Evolutionary conservation across 2,113 vertebrate genomes (phyloP).

Genomic region (Lophochroa leadbeateri): DNA sequence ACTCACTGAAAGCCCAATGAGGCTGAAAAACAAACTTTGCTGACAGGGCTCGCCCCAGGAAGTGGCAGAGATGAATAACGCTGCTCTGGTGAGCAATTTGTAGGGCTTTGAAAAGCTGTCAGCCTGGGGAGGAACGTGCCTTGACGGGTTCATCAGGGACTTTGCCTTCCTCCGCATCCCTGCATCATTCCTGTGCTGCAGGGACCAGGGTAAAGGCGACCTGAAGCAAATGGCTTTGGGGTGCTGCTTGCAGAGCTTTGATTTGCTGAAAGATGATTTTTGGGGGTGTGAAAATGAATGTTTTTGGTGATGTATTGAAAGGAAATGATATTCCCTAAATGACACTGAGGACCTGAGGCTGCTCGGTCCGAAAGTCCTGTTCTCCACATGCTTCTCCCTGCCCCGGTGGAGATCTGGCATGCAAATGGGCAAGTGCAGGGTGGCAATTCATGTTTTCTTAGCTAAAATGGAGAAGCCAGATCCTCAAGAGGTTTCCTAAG

Average conservation of each 20-base stretch:
- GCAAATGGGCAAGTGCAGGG: fast-evolving
- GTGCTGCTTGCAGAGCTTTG: neutral
- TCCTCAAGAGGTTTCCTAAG: neutral
- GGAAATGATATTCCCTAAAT: fast-evolving
- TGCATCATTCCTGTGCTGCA: neutral
- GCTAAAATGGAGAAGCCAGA: neutral
- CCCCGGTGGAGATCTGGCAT: fast-evolving
- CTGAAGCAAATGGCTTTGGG: neutral
- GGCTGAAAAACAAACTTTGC: slow-evolving; percentile 44
- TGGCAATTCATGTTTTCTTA: neutral
- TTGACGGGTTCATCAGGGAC: neutral
- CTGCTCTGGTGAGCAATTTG: neutral
- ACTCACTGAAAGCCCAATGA: neutral
- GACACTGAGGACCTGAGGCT: fast-evolving
- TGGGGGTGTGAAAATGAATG: fast-evolving
- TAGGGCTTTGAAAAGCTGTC: slow-evolving; percentile 41
- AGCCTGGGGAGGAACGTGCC: neutral
- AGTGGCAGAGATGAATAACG: neutral
- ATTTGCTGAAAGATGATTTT: neutral
- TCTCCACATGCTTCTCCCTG: neutral
- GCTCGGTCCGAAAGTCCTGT: neutral
- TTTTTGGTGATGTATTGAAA: neutral
- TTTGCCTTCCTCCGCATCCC: neutral
- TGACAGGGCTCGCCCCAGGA: neutral
- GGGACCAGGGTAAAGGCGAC: neutral